Base-by-base conservation (phyloP, 2,797 vertebrate genomes). In the Otus scops region DNA sequence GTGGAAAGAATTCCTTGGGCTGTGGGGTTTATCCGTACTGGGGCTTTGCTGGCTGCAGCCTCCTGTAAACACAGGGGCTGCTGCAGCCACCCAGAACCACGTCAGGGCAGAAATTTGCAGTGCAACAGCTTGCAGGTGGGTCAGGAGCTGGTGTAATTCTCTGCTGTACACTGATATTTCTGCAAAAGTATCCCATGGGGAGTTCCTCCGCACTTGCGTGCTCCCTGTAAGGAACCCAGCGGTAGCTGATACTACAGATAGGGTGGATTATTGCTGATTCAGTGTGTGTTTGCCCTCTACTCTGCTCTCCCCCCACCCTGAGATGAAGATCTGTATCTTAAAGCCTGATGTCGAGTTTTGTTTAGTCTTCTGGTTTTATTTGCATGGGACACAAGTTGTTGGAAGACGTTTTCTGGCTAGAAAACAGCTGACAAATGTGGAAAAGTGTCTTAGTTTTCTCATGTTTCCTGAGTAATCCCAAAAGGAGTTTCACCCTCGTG, bases 371-470 rank as follows among this genome's bases (percentile, higher is more conserved):
- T 85, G 23, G 26, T 81, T 95, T 82, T 95, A 51, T 88, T 93
- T 87, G 36, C 56, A 11, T 16, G 63, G 85, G 54, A 63, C 23
- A 3, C 2, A 10, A 50, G 47, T 34, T 88, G 39, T 48, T 95
- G 90, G 63, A 87, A 89, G 81, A 67, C 1, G 6, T 89, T 89
- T 95, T 77, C 77, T 93, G 94, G 86, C 83, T 89, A 27, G 84
- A 79, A 95, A 94, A 92, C 80, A 65, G 92, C 92, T 96, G 95
- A 94, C 86, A 59, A 91, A 92, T 73, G 86, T 94, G 93, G 95
- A 92, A 94, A 93, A 96, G 30, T 47, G 11, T 80, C 96, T 92
- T 48, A 13, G 51, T 82, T 91, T 90, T 93, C 57, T 95, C 41
- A 36, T 95, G 93, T 68, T 93, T 94, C 90, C 88, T 92, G 83